phyloP scores from a whole-genome alignment of 1,140 invertebrate genomes.

The Harpegnathos saltator region DNA sequence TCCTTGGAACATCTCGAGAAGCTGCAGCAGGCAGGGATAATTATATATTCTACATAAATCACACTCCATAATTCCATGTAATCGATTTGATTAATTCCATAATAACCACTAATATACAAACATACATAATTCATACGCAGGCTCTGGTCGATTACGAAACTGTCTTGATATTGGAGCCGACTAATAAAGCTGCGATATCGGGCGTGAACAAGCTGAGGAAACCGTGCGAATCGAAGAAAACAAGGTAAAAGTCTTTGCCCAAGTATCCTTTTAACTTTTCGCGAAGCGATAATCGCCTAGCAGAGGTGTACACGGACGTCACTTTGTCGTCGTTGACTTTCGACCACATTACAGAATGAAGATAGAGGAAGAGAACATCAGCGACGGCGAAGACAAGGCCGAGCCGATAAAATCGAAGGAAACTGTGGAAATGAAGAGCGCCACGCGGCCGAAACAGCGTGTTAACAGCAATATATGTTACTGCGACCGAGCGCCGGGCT shows the following conservation, averaged over 20 bases:
- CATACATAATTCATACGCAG: slow-evolving; percentile 56
- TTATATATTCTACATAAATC: slow-evolving; percentile 6
- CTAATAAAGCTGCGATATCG: slow-evolving; percentile 72
- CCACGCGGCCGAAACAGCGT: slow-evolving; percentile 10
- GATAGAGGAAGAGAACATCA: slow-evolving; percentile 71
- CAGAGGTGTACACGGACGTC: not conserved
- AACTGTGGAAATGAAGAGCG: slow-evolving; percentile 22
- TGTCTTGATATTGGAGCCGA: slow-evolving; percentile 76
- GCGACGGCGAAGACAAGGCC: slow-evolving; percentile 27
- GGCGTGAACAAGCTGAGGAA: slow-evolving; percentile 74
- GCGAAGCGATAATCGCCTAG: no score
- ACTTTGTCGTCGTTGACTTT: not conserved
- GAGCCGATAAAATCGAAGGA: slow-evolving; percentile 19
- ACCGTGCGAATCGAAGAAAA: slow-evolving; percentile 65
- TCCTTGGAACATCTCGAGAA: slow-evolving; percentile 82
- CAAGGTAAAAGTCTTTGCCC: slow-evolving; percentile 70
- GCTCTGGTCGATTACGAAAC: slow-evolving; percentile 78
- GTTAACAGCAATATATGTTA: slow-evolving; percentile 69
- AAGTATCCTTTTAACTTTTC: not conserved
- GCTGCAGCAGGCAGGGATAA: slow-evolving; percentile 81
- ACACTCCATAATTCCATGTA: slow-evolving; percentile 20
- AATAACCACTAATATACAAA: not conserved
- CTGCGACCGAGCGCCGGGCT: slow-evolving; percentile 74
- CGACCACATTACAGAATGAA: slow-evolving; percentile 69
- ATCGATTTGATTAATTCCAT: not conserved